Base-by-base conservation (phyloP, 2,797 vertebrate genomes). In the Galagoides demidoff region DNA sequence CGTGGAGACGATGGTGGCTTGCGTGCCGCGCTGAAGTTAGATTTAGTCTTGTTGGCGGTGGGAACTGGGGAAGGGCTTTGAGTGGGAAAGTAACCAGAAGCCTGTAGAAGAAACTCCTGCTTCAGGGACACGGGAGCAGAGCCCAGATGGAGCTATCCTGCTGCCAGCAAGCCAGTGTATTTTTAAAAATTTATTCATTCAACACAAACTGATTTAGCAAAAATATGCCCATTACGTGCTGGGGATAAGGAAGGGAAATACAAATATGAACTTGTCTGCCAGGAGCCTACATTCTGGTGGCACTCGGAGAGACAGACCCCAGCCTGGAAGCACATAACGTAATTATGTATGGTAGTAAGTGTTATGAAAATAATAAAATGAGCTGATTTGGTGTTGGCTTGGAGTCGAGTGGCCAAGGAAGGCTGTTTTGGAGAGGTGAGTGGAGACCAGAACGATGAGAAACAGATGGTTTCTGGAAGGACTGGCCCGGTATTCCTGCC, bases 181-280 rank as follows among this genome's bases (percentile, higher is more conserved):
- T 77, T 90, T 82, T 3, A 93, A 89, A 85, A 59, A 34, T 27
- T 2, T 66, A 79, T 92, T 78, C 88, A 52, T 43, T 71, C 90
- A 79, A 5, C 81, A 74, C 63, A 29, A 70, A 45, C 37, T 1
- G 70, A 92, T 70, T 64, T 70, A 87, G 87, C 90, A 61, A 39
- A 93, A 87, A 68, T 13, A 52, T 31, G 57, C 85, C 57, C 4
- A 76, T 34, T 57, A 8, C 5, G 22, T n/a, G 90, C 43, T 43
- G 81, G 90, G 66, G 37, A 25, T 4, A 1, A 11, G 87, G 78
- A 82, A 17, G 34, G 7, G 2, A 68, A 74, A 84, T 74, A 70
- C 45, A 68, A 37, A 66, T 49, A 49, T 0, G 25, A 37, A 6
- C 29, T 1, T 8, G 23, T 37, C 49, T 13, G 2, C 59, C 57